Conservation (phyloP, 2,797 vertebrate species). For the Hirundo rustica region DNA sequence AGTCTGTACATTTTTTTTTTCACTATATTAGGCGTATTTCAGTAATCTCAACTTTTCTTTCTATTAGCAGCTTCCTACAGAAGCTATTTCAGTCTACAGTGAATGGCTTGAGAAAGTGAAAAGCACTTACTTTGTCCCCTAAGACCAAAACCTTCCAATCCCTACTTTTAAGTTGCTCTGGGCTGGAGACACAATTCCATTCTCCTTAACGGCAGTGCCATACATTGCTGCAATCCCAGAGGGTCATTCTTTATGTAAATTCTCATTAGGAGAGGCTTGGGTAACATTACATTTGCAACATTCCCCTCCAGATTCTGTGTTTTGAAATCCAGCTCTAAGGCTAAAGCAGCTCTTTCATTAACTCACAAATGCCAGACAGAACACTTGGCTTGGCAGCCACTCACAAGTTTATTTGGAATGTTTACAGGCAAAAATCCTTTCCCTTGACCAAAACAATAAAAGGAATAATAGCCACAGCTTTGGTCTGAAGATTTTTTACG, state of each 20-base stretch:
- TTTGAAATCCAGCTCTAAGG: conserved; percentile 27
- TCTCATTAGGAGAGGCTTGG: conserved; percentile 47
- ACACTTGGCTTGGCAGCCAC: conserved; percentile 17
- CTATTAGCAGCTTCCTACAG: neutral
- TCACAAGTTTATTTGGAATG: neutral
- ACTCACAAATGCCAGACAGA: conserved; percentile 30
- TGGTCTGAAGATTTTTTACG: neutral
- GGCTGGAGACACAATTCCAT: conserved; percentile 22
- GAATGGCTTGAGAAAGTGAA: neutral
- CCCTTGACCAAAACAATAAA: conserved; percentile 26
- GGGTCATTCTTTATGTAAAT: conserved; percentile 65
- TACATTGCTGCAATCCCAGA: conserved; percentile 30
- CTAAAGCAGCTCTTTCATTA: conserved; percentile 44
- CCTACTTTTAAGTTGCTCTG: conserved; percentile 3
- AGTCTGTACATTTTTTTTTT: neutral
- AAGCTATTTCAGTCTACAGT: neutral
- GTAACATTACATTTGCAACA: conserved; percentile 50
- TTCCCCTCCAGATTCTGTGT: conserved; percentile 12
- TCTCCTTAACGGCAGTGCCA: conserved; percentile 25
- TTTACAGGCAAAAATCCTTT: conserved; percentile 37
- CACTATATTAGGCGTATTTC: neutral
- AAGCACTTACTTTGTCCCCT: conserved; percentile 4
- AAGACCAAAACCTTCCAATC: conserved; percentile 19
- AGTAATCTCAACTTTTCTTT: neutral
- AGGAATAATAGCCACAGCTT: neutral